Conservation (phyloP, 2,113 vertebrate genomes). For the Camelus bactrianus region DNA sequence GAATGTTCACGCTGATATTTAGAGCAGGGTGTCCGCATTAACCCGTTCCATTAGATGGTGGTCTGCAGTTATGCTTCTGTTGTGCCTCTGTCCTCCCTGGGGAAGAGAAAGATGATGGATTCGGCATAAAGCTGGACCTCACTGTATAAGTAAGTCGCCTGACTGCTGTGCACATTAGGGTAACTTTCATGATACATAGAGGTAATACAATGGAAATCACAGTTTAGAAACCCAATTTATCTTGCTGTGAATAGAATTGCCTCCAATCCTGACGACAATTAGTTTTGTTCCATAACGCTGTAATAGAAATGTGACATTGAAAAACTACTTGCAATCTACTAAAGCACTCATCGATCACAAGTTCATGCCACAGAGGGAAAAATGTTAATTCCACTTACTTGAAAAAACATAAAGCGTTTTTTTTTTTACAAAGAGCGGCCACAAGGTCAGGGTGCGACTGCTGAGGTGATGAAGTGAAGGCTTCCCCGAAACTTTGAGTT, state of each 20-base stretch:
- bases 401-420: constrained; percentile 65
- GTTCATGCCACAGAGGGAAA: constrained; percentile 74
- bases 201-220: constrained; percentile 86
- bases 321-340: constrained; percentile 86
- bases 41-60: constrained; percentile 76
- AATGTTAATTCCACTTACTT: constrained; percentile 82
- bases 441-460: constrained; percentile 81
- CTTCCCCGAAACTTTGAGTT: constrained; percentile 72
- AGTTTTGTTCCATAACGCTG: constrained; percentile 86
- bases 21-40: constrained; percentile 52
- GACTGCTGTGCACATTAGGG: constrained; percentile 86
- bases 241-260: constrained; percentile 90
- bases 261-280: constrained; percentile 88
- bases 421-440: constrained; percentile 53
- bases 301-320: constrained; percentile 87
- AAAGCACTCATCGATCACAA: constrained; percentile 69
- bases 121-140: constrained; percentile 79
- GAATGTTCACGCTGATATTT: constrained; percentile 12
- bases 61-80: constrained; percentile 61
- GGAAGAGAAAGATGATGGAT: constrained; percentile 73
- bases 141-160: constrained; percentile 83
- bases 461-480: constrained; percentile 80
- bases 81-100: constrained; percentile 51
- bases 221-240: constrained; percentile 89
- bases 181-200: constrained; percentile 83